These are phyloP conservation scores for Papilio xuthus DNA, from an alignment of 1,140 invertebrate genomes.

Conservation along the genomic window DNA sequence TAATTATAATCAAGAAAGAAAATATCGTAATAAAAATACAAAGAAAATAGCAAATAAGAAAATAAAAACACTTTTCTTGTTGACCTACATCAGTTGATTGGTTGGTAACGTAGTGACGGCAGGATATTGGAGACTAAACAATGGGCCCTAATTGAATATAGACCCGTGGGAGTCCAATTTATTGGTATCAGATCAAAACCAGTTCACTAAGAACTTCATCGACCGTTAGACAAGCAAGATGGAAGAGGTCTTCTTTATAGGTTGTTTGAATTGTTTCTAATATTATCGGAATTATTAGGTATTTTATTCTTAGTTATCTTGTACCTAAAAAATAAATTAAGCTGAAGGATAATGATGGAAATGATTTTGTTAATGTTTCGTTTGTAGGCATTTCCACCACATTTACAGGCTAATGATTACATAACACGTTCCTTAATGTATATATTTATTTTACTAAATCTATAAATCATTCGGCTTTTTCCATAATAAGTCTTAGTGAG, in stretches of 20 bases:
- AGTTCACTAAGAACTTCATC: neutral
- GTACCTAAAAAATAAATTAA: too few relatives aligned
- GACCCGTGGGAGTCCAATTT: conserved; percentile 29
- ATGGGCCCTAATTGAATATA: conserved; percentile 34
- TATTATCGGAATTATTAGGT: too few relatives aligned
- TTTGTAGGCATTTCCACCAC: too few relatives aligned
- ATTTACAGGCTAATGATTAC: too few relatives aligned
- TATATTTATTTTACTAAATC: too few relatives aligned
- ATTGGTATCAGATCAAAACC: conserved; percentile 31
- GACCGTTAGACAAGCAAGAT: neutral
- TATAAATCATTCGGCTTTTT: too few relatives aligned
- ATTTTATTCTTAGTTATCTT: neutral
- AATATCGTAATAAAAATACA: neutral
- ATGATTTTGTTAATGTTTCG: too few relatives aligned
- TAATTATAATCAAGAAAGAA: neutral
- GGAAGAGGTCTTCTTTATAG: neutral
- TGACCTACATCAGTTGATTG: conserved; percentile 32
- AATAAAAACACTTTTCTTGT: neutral
- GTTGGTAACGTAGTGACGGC: conserved; percentile 12
- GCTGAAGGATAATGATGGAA: too few relatives aligned
- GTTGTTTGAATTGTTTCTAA: neutral
- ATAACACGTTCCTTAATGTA: too few relatives aligned
- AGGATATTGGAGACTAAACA: conserved; percentile 36
- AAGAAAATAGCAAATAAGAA: conserved; percentile 1
- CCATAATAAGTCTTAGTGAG: too few relatives aligned